A percentile compares a stretch with the other conserved stretches of the same genome.
Conservation (phyloP, 2,797 vertebrate genomes). For the Leuciscus waleckii region DNA sequence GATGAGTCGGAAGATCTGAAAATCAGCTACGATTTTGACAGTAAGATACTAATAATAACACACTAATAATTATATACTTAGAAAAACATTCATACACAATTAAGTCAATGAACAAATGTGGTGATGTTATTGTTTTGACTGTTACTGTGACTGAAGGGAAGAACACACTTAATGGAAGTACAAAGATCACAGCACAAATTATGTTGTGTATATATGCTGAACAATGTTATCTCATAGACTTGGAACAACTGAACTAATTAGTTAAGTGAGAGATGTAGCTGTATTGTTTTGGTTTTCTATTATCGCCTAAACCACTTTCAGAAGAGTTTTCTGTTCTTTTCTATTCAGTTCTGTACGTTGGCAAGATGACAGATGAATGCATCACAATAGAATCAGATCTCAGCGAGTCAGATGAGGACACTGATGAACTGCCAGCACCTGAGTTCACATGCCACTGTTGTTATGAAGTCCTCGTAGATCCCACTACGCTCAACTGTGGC, state of each 20-base stretch:
- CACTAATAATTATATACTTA: neutral
- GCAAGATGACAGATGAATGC: neutral
- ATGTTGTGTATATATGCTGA: neutral
- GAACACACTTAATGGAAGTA: neutral
- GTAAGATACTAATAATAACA: neutral
- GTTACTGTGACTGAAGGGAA: neutral
- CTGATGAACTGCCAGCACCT: neutral
- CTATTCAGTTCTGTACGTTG: neutral
- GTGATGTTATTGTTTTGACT: neutral
- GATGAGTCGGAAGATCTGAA: neutral
- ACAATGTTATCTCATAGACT: neutral
- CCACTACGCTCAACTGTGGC: constrained; percentile 94
- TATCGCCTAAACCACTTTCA: neutral
- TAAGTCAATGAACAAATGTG: neutral
- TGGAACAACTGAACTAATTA: neutral
- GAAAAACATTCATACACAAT: neutral
- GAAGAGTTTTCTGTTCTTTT: neutral
- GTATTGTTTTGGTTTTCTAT: neutral
- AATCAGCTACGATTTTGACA: neutral
- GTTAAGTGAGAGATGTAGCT: neutral
- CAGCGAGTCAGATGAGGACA: neutral
- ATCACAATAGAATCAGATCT: neutral
- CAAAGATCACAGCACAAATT: neutral
- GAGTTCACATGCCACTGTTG: constrained; percentile 96
- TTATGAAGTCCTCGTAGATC: constrained; percentile 90